Conservation (phyloP, 2,113 vertebrate species). For the Tyto alba region DNA sequence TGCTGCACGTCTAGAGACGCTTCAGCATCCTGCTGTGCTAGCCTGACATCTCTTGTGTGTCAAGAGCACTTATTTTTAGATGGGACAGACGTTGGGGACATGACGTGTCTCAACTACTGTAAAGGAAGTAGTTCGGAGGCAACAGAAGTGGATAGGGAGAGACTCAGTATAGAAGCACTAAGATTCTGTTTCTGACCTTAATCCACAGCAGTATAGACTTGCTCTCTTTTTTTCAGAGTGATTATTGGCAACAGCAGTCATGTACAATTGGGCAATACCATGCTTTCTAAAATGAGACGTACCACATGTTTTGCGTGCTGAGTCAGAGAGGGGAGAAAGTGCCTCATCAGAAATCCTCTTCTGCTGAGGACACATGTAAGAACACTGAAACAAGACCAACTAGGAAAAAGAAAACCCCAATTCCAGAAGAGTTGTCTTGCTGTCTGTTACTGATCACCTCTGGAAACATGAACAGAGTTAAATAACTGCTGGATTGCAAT, state of each 20-base stretch:
- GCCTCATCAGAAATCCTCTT: neutral
- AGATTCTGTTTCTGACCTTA: constrained; percentile 8
- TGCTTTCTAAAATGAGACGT: neutral
- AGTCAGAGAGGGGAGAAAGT: neutral
- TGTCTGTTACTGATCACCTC: neutral
- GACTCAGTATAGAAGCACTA: neutral
- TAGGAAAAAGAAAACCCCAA: neutral
- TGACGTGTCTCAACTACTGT: neutral
- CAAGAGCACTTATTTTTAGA: constrained; percentile 65
- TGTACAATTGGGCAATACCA: neutral
- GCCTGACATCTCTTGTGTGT: constrained; percentile 43
- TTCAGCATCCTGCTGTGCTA: constrained; percentile 50
- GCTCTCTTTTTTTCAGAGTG: neutral
- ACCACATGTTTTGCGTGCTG: neutral
- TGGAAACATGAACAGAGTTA: neutral
- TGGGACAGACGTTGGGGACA: constrained; percentile 18
- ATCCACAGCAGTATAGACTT: neutral
- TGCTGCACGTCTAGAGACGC: constrained; percentile 34
- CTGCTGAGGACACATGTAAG: neutral
- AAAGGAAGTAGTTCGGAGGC: neutral
- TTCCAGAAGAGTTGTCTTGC: neutral
- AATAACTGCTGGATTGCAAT: neutral
- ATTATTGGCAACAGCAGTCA: neutral
- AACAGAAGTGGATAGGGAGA: neutral
- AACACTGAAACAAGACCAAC: neutral